Percentiles rank a stretch among this genome's conserved stretches.
Conservation (phyloP, 1,140 invertebrate species). For the Cyclina sinensis region DNA sequence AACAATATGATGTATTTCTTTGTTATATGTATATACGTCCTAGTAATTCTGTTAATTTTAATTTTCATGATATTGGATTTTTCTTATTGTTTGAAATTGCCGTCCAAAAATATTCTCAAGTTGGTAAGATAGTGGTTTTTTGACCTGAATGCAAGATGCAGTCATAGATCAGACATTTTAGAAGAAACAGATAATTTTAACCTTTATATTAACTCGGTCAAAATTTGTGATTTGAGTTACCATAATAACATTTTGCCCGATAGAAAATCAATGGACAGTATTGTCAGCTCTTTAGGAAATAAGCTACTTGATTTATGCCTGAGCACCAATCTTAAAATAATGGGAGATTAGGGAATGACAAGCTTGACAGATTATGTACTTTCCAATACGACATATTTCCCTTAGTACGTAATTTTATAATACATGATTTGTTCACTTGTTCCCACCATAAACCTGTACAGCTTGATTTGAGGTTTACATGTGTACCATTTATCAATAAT, state of each 20-base stretch:
- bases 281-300: slow-evolving; percentile 13
- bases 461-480: not conserved
- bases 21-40: slow-evolving; percentile 10
- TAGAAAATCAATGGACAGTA: not conserved
- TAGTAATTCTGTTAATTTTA: slow-evolving; percentile 3
- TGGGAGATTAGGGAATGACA: not conserved
- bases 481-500: not conserved
- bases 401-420: slow-evolving; percentile 5
- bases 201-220: not conserved
- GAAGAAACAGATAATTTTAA: not conserved
- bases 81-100: not conserved
- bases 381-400: not conserved
- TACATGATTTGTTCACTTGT: slow-evolving; percentile 20
- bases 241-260: not conserved
- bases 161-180: not conserved
- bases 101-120: not conserved
- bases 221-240: not conserved
- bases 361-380: slow-evolving; percentile 40
- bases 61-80: slow-evolving; percentile 12
- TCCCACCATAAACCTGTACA: no score
- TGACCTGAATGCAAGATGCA: slow-evolving; percentile 10
- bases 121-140: not conserved
- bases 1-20: not conserved
- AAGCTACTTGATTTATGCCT: slow-evolving; percentile 9
- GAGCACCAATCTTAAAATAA: slow-evolving; percentile 23